Percentiles rank a stretch among this genome's conserved stretches.
Conservation (phyloP, 1,140 invertebrate genomes). For the Panagrolaimus sp. region DNA sequence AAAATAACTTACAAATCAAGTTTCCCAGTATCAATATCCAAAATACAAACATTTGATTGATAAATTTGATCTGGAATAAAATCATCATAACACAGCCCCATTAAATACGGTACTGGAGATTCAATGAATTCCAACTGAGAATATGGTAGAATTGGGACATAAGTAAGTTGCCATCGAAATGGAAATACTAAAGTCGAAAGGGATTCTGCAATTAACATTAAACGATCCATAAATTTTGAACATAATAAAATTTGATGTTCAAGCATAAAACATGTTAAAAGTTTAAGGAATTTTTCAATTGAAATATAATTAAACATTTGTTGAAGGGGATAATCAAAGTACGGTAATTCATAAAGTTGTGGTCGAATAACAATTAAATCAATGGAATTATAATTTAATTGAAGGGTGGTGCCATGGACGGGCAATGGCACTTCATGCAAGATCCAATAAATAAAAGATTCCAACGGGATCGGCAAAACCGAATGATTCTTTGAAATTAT, state of each 20-base stretch:
- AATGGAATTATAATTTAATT: conserved; percentile 33
- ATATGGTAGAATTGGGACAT: conserved; percentile 92
- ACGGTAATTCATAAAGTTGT: conserved; percentile 73
- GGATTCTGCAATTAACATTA: conserved; percentile 94
- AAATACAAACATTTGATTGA: conserved; percentile 79
- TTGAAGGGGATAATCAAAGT: conserved; percentile 85
- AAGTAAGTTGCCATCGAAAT: conserved; percentile 95
- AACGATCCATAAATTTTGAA: conserved; percentile 82
- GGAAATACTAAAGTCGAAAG: conserved; percentile 83
- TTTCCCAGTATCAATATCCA: conserved; percentile 85
- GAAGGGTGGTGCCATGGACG: conserved; percentile 66
- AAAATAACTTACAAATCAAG: conserved; percentile 69
- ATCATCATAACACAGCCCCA: conserved; percentile 70
- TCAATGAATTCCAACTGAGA: conserved; percentile 92
- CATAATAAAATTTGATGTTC: conserved; percentile 93
- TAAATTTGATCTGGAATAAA: conserved; percentile 65
- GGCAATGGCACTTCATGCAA: conserved; percentile 88
- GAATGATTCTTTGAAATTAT: conserved; percentile 42
- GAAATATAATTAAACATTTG: conserved; percentile 70
- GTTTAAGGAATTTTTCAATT: conserved; percentile 79
- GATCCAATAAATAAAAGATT: conserved; percentile 89
- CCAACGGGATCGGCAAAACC: conserved; percentile 66
- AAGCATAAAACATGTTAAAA: conserved; percentile 88
- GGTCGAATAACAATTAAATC: conserved; percentile 49
- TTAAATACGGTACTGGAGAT: conserved; percentile 96